A percentile compares a stretch with the other conserved stretches of the same genome.
phyloP scores from a whole-genome alignment of 2,888 invertebrate genomes.

The Lottia gigantea region DNA sequence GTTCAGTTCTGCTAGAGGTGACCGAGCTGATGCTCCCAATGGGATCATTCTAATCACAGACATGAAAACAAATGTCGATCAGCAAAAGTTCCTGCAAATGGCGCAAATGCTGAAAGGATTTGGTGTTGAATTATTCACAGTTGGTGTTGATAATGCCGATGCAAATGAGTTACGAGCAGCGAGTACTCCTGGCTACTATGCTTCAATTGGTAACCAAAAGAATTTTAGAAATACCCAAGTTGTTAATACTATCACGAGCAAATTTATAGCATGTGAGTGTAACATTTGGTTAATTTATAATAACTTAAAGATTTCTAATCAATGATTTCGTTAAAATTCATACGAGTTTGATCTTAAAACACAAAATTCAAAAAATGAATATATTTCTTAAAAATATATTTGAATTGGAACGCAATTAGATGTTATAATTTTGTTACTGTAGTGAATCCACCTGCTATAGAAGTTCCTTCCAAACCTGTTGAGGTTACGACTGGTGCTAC shows the following conservation, averaged over 20 bases:
- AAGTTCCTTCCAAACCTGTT: background rate
- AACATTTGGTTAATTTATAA: no score
- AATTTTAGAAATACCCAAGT: slow-evolving; percentile 18
- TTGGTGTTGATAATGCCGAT: slow-evolving; percentile 37
- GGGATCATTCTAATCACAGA: slow-evolving; percentile 52
- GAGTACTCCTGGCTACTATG: slow-evolving; percentile 31
- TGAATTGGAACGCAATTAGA: background rate
- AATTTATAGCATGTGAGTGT: slow-evolving; percentile 33
- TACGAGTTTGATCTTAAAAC: background rate
- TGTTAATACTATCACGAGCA: slow-evolving; percentile 19
- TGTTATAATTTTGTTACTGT: background rate
- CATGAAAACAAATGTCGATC: slow-evolving; percentile 38
- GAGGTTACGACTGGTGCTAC: no score
- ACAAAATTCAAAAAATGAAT: background rate
- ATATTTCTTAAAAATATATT: background rate
- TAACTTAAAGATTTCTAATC: no score
- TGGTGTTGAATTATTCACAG: slow-evolving; percentile 43
- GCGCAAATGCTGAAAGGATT: slow-evolving; percentile 41
- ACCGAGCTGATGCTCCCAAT: slow-evolving; percentile 42
- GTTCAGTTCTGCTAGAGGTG: slow-evolving; percentile 32
- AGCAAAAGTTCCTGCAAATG: slow-evolving; percentile 35
- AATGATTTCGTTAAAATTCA: no score
- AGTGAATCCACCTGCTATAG: slow-evolving; percentile 2
- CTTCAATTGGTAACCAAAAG: slow-evolving; percentile 31
- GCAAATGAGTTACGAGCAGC: slow-evolving; percentile 33